Base-by-base conservation (phyloP, 2,113 vertebrate species). In the Macquaria ambigua region DNA sequence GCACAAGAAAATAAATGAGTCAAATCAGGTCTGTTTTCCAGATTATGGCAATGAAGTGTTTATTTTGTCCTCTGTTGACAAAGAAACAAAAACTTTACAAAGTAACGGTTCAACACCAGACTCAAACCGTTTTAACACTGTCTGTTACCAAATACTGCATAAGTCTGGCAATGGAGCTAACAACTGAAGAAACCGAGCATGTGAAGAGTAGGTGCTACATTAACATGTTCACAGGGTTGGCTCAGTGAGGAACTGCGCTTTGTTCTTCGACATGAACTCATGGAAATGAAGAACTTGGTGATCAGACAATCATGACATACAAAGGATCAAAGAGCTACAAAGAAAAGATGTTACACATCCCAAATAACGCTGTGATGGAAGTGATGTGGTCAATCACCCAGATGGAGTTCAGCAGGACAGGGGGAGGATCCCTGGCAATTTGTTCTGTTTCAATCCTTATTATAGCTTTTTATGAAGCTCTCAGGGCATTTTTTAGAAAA, bases 21-120 rank as follows among this genome's bases (percentile, higher is more conserved):
- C 66, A 68, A 37, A 79, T 52, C 59, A 52, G 18, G 56, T 72
- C 55, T 20, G 77, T 83, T 91, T 89, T 87, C 69, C 89, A 92
- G 90, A 90, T 92, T 91, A 90, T 89, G 92, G 84, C 83, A 90
- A 93, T 87, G 83, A 89, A 86, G 81, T 85, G 79, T 93, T 94
- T 92, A 90, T 93, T 90, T 85, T 69, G 70, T 87, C 76, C 83
- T 87, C 31, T 55, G 76, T 89, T 77, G 78, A 88, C 72, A 66
- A 86, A 75, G 56, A 86, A 78, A 39, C 6, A 87, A 61, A 41
- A 79, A 62, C 76, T 69, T 89, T 87, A 90, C 91, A 86, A 92
- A 93, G 77, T 74, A 86, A 92, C 61, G 50, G 56, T 82, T 88
- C 74, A 80, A 91, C 73, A 86, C 68, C 78, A 86, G 82, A 90